These are phyloP conservation scores for Crotalus tigris DNA, from an alignment of 2,113 vertebrate genomes.

Conservation along the genomic window DNA sequence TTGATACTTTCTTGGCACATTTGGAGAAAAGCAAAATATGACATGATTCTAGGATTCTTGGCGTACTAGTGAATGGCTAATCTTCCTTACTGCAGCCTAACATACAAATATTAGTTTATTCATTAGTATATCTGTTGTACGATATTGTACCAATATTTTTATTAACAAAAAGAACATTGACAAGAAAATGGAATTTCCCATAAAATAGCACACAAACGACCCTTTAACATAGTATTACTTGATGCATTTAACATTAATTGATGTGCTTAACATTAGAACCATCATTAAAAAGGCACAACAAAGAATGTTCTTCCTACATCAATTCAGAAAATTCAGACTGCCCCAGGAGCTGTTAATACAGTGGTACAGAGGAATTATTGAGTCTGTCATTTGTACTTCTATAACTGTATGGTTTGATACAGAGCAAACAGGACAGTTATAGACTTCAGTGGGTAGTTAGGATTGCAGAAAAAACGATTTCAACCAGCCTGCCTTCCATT, in stretches of 20 bases:
- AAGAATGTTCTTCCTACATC: neutral
- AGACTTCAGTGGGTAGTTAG: neutral
- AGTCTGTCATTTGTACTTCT: too few relatives aligned
- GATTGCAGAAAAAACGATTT: neutral
- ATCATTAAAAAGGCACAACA: neutral
- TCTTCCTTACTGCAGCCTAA: neutral
- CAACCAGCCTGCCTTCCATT: neutral
- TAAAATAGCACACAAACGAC: neutral
- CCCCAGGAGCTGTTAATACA: too few relatives aligned
- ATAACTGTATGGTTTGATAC: too few relatives aligned
- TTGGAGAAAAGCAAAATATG: neutral
- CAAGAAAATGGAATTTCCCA: neutral
- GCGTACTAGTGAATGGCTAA: neutral
- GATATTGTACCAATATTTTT: neutral
- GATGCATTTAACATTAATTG: neutral
- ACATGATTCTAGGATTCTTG: neutral
- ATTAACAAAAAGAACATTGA: neutral
- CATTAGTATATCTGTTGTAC: neutral
- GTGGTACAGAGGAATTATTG: too few relatives aligned
- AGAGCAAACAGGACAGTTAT: neutral
- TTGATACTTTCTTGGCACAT: neutral
- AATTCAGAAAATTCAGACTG: neutral
- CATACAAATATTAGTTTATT: neutral
- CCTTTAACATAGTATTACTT: neutral
- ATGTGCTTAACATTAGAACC: neutral